Conservation (phyloP, 1,140 invertebrate species). For the Heliothis virescens region DNA sequence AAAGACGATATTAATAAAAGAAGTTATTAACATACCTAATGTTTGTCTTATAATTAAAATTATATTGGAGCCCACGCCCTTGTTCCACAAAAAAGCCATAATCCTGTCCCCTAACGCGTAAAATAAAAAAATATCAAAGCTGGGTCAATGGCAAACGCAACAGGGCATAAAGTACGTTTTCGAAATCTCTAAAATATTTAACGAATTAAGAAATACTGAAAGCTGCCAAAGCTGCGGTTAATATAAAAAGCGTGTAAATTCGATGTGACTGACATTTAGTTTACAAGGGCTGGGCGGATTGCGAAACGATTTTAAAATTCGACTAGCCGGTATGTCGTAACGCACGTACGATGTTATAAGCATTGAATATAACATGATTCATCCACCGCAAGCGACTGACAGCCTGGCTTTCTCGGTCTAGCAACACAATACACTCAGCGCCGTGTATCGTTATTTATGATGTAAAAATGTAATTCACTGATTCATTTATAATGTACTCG, state of each 20-base stretch:
- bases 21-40: background rate
- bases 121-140: constrained; percentile 49
- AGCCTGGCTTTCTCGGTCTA: constrained; percentile 29
- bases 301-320: constrained; percentile 62
- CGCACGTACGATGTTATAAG: constrained; percentile 57
- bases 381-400: constrained; percentile 28
- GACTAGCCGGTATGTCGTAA: constrained; percentile 58
- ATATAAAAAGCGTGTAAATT: constrained; percentile 42
- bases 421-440: constrained; percentile 4
- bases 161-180: constrained; percentile 55
- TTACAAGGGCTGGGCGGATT: constrained; percentile 64
- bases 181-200: constrained; percentile 57
- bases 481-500: constrained; percentile 17
- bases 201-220: constrained; percentile 59
- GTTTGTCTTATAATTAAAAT: constrained; percentile 3
- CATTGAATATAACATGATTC: constrained; percentile 53
- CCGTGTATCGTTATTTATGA: constrained; percentile 15
- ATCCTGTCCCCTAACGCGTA: constrained; percentile 2
- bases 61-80: constrained; percentile 26
- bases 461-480: constrained; percentile 28
- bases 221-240: constrained; percentile 58
- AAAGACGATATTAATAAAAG: background rate
- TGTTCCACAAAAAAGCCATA: constrained; percentile 37
- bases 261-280: constrained; percentile 64
- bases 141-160: constrained; percentile 63